phyloP scores from a whole-genome alignment of 2,113 vertebrate genomes.

The Polyodon spathula region DNA sequence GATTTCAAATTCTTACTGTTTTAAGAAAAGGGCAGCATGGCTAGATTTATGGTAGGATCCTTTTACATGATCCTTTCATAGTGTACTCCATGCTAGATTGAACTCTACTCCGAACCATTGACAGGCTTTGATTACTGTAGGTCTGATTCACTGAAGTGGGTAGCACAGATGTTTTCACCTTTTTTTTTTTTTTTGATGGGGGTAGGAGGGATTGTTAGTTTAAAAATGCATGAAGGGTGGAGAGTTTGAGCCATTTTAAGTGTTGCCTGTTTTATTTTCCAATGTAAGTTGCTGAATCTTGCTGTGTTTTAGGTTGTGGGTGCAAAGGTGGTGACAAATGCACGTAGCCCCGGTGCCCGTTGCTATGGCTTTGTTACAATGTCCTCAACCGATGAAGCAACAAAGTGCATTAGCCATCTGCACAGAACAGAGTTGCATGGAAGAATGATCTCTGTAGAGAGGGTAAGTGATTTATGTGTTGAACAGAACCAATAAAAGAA shows the following conservation, averaged over 20 bases:
- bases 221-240: too few relatives aligned
- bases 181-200: too few relatives aligned
- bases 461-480: constrained; percentile 46
- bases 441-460: constrained; percentile 93
- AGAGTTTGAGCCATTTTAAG: too few relatives aligned
- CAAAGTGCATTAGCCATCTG: constrained; percentile 83
- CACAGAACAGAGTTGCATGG: constrained; percentile 92
- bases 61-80: constrained; percentile 12
- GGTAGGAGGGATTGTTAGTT: too few relatives aligned
- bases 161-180: constrained; percentile 3
- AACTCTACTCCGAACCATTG: constrained; percentile 10
- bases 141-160: constrained; percentile 15
- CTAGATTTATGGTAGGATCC: constrained; percentile 15
- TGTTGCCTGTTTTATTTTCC: background rate
- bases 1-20: accelerated
- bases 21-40: constrained; percentile 6
- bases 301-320: constrained; percentile 71
- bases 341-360: constrained; percentile 87
- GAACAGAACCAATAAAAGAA: background rate
- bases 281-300: background rate
- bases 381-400: constrained; percentile 83
- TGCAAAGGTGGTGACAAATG: constrained; percentile 93
- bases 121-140: background rate
- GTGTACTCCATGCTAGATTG: constrained; percentile 16
- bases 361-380: constrained; percentile 97